phyloP scores from a whole-genome alignment of 2,797 vertebrate genomes.

The Tangara arthus region DNA sequence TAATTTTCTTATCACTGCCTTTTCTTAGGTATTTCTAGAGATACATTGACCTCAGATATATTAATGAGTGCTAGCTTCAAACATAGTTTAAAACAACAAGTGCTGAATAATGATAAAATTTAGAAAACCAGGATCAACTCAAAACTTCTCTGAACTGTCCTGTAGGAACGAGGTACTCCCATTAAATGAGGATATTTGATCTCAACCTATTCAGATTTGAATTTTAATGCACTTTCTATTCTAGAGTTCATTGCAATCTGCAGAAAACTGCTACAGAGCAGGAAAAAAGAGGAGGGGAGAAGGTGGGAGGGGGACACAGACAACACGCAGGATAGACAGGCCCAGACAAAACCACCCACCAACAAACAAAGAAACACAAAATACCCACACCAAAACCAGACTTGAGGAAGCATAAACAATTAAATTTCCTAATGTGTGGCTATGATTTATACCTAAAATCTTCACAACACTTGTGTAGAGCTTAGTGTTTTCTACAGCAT shows the following conservation, averaged over 20 bases:
- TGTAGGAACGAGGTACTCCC: background rate
- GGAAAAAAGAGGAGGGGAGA: rapidly evolving
- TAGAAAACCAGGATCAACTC: background rate
- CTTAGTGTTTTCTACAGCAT: background rate
- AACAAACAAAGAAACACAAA: background rate
- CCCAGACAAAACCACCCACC: background rate
- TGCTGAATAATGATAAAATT: background rate
- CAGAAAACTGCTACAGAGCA: background rate
- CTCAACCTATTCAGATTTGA: background rate
- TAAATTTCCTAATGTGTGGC: background rate
- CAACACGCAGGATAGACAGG: background rate
- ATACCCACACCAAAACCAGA: background rate
- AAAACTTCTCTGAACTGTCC: background rate
- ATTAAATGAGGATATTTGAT: background rate
- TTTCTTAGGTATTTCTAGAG: background rate
- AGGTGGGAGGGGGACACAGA: background rate
- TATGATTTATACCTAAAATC: background rate
- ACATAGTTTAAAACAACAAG: background rate
- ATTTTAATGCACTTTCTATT: background rate
- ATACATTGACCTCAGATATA: background rate
- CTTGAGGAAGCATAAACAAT: background rate
- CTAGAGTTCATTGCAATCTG: background rate
- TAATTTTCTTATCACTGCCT: background rate
- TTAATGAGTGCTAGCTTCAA: background rate
- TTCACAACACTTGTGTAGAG: background rate